A percentile compares a stretch with the other conserved stretches of the same genome.
Conservation (phyloP, 2,888 invertebrate species). For the Gibbula magus region DNA sequence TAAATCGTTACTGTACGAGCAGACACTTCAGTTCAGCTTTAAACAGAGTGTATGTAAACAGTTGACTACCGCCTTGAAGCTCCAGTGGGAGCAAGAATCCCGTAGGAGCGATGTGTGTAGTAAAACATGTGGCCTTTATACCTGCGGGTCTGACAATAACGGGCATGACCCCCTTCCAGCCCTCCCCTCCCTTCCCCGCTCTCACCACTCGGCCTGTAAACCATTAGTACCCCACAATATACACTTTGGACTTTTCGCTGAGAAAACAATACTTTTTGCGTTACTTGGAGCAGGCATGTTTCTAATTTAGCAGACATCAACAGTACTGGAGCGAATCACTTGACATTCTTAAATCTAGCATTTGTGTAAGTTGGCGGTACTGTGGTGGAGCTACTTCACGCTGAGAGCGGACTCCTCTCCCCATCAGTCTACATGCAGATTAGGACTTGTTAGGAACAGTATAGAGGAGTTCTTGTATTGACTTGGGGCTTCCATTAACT, state of each 20-base stretch:
- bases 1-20: too few relatives aligned
- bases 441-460: too few relatives aligned
- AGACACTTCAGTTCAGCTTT: too few relatives aligned
- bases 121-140: background rate
- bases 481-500: too few relatives aligned
- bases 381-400: too few relatives aligned
- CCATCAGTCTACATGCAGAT: too few relatives aligned
- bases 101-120: too few relatives aligned
- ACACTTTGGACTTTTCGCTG: conserved; percentile 8
- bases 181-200: background rate
- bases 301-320: conserved; percentile 10
- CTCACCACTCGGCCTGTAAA: background rate
- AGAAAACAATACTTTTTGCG: conserved; percentile 8
- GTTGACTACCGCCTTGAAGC: too few relatives aligned
- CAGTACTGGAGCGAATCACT: conserved; percentile 3
- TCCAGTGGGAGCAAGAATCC: too few relatives aligned
- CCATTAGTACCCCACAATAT: background rate
- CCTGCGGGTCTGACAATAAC: background rate
- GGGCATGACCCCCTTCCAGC: background rate
- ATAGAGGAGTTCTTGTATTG: too few relatives aligned
- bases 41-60: too few relatives aligned
- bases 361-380: background rate
- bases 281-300: background rate
- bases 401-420: too few relatives aligned
- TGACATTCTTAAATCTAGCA: conserved; percentile 15